Base-by-base conservation (phyloP, 1,140 invertebrate species). In the Lordiphosa clarofinis region DNA sequence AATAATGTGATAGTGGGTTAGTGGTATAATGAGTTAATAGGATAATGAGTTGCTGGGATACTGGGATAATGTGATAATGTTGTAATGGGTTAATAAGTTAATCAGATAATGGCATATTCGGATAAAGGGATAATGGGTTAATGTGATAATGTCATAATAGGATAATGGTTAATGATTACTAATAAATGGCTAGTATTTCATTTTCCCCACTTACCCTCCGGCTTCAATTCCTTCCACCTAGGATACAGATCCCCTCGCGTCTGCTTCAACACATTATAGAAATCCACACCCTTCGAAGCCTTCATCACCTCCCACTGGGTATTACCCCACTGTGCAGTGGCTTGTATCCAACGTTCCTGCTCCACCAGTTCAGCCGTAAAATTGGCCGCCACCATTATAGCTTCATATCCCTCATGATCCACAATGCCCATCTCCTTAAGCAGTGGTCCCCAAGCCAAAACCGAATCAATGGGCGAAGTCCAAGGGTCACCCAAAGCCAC, bases 401-500 rank as follows among this genome's bases (percentile, higher is more conserved):
- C 55, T 1, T 91, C 84, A 59, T 91, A 91, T 0, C 93, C 93
- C 38, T 87, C 67, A 10, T 91, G 88, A 70, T 94, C 93, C 4
- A 94, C 89, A 48, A 94, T 90, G 8, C 93, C 93, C 75, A 92
- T 9, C 4, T 82, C 49, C 11, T 56, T 57, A 6, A 82, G 35
- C 11, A 97, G 89, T 1, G 94, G 94, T 2, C 92, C 95, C 95
- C 95, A 97, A 4, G 93, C 94, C 1, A 42, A 94, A 0, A 94
- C 93, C 11, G 94, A 94, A 79, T 96, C 95, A 39, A 96, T 92
- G 0, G 96, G 95, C 11, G 93, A 94, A 47, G 96, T 95, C 95
- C 95, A 97, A 0, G 95, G 92, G 88, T 97, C 95, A 2, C 95
- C 95, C 79, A 97, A 91, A 0, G 92, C 94, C 8, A 97, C 92